phyloP scores from a whole-genome alignment of 2,797 vertebrate genomes.

The Toxotes lorentzi region DNA sequence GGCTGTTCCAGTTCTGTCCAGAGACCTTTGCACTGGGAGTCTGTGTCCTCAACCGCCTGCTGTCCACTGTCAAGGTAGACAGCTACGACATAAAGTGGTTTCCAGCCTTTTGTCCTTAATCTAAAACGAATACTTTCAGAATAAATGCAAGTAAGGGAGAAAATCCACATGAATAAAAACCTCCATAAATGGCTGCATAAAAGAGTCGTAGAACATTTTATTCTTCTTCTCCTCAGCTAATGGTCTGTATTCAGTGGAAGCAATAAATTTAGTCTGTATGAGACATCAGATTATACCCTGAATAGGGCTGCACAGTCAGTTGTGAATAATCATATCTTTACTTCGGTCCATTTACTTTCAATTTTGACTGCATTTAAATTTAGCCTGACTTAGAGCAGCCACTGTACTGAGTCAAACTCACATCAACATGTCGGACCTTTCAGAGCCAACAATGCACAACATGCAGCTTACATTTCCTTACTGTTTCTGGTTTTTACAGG shows the following conservation, averaged over 20 bases:
- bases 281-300: background rate
- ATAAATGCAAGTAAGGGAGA: background rate
- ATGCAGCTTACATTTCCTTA: background rate
- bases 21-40: constrained; percentile 84
- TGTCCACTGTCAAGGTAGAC: constrained; percentile 84
- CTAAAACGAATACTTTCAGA: background rate
- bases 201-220: background rate
- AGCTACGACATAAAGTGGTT: fast-evolving
- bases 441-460: background rate
- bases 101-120: background rate
- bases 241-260: background rate
- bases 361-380: background rate
- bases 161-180: background rate
- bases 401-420: background rate
- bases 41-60: constrained; percentile 82
- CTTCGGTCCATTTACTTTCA: background rate
- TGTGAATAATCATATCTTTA: background rate
- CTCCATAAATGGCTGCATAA: background rate
- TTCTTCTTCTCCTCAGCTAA: background rate
- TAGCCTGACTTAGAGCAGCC: background rate
- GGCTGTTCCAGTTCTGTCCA: constrained; percentile 82
- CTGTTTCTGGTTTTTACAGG: background rate
- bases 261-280: background rate
- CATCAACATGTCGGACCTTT: background rate
- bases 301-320: background rate